Base-by-base conservation (phyloP, 2,888 invertebrate genomes). In the Hedya salicella region DNA sequence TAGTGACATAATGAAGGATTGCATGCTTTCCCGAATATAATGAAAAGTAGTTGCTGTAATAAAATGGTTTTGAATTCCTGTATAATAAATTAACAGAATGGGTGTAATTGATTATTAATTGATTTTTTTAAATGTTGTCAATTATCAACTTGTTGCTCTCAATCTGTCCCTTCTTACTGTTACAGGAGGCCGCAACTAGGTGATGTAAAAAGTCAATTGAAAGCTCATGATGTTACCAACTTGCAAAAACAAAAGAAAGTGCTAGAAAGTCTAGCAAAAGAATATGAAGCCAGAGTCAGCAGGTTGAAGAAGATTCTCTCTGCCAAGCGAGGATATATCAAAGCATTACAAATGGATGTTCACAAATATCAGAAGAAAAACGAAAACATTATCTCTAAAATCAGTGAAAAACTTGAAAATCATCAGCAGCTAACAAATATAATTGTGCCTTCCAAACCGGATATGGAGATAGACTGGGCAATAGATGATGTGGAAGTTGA, bases 281-380 rank as follows among this genome's bases (percentile, higher is more conserved):
- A 91, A 73, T 89, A 91, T 84, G 92, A 92, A 70, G 69, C 69
- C 8, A 79, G 83, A 76, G 89, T 87, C 2, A 83, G 81, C 66
- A 83, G 79, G 72, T 68, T 88, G 21, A 90, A 88, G 73, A 90
- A 86, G 70, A 83, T 76, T 54, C 68, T 92, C 32, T 75, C 83
- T 67, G 90, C 90, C 19, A 89, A 88, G 78, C 79, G 91, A 74
- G 87, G 87, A 16, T 92, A 89, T 65, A 70, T 91, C 1, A 91
- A 87, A 77, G 89, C 86, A 49, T 72, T 92, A 65, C 87, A 88
- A 75, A 79, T 90, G 78, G 92, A 92, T 68, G 85, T 92, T 52
- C 86, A 87, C 65, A 91, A 89, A 67, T 91, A 89, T 71, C 85
- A 88, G 69, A 90, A 86, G 75, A 91, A 87, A 79, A 91, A 86